These are phyloP conservation scores for Eubasilissa regina DNA, from an alignment of 1,140 invertebrate species.

Conservation along the genomic window DNA sequence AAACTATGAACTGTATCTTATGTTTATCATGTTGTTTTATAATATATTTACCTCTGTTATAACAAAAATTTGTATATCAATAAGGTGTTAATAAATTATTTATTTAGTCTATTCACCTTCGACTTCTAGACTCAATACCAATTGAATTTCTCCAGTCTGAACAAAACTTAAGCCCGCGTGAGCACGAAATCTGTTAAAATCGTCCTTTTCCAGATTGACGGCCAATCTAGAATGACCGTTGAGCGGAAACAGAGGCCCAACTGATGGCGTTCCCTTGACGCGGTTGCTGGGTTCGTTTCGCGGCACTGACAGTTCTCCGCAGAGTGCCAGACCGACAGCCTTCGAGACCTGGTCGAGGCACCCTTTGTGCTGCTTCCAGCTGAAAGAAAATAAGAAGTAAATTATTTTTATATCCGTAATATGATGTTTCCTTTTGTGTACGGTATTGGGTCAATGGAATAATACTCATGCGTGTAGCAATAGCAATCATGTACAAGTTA, in stretches of 20 bases:
- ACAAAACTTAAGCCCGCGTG: slow-evolving; percentile 64
- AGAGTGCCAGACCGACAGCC: slow-evolving; percentile 80
- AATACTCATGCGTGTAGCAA: too few relatives aligned
- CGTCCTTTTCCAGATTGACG: slow-evolving; percentile 77
- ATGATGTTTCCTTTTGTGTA: too few relatives aligned
- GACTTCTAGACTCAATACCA: slow-evolving; percentile 78
- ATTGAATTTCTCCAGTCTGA: slow-evolving; percentile 62
- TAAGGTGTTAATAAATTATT: too few relatives aligned
- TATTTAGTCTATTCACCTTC: slow-evolving; percentile 65
- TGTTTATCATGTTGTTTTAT: too few relatives aligned
- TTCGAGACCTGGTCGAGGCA: slow-evolving; percentile 83
- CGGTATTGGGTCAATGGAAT: too few relatives aligned
- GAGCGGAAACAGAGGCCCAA: slow-evolving; percentile 74
- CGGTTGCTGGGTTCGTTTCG: slow-evolving; percentile 60
- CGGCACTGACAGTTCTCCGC: slow-evolving; percentile 76
- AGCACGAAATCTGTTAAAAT: slow-evolving; percentile 77
- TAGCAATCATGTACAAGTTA: too few relatives aligned
- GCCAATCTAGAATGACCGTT: slow-evolving; percentile 76
- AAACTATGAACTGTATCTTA: too few relatives aligned
- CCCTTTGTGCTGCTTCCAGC: slow-evolving; percentile 70
- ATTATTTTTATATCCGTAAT: too few relatives aligned
- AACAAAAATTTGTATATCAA: too few relatives aligned
- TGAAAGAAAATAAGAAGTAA: slow-evolving; percentile 1
- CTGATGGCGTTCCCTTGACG: background rate
- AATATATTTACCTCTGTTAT: too few relatives aligned